Conservation (phyloP, 2,888 invertebrate species). For the Drosophila paramelanica region DNA sequence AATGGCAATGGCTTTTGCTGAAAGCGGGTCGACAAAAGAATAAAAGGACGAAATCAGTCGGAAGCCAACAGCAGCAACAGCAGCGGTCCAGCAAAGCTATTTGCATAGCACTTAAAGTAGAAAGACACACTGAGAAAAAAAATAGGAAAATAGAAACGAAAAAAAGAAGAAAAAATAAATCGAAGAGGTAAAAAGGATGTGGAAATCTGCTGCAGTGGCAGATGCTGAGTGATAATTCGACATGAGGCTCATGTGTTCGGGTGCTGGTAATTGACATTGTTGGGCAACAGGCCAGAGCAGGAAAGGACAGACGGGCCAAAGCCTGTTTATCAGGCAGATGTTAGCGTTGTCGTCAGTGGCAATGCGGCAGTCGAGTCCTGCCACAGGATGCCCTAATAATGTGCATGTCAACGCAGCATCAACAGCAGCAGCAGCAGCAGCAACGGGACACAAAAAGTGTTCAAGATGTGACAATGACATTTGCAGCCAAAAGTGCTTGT, state of each 20-base stretch:
- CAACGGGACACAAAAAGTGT: slow-evolving; percentile 34
- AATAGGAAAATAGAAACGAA: slow-evolving; percentile 3
- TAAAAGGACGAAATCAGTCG: slow-evolving; percentile 61
- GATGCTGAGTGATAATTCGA: slow-evolving; percentile 66
- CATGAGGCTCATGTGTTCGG: slow-evolving; percentile 52
- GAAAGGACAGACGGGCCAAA: slow-evolving; percentile 7
- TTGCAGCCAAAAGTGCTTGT: slow-evolving; percentile 49
- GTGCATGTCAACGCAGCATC: slow-evolving; percentile 46
- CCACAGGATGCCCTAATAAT: slow-evolving; percentile 43
- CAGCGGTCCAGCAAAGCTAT: slow-evolving; percentile 52
- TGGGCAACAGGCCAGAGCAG: slow-evolving; percentile 21
- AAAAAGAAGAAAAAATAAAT: slow-evolving; percentile 1
- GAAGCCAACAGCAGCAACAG: slow-evolving; percentile 42
- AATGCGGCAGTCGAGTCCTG: slow-evolving; percentile 42
- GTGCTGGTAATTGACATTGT: slow-evolving; percentile 67
- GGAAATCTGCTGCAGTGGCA: slow-evolving; percentile 54
- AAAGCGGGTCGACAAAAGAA: slow-evolving; percentile 58
- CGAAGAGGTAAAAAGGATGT: slow-evolving; percentile 49
- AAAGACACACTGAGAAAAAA: slow-evolving; percentile 45
- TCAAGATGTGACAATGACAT: slow-evolving; percentile 56
- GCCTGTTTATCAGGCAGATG: slow-evolving; percentile 49
- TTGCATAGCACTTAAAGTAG: slow-evolving; percentile 72
- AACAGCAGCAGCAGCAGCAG: slow-evolving; percentile 17
- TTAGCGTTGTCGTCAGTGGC: slow-evolving; percentile 36
- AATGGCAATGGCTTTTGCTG: slow-evolving; percentile 61